phyloP scores from a whole-genome alignment of 2,113 vertebrate genomes.

The Paraplagusia blochii region DNA sequence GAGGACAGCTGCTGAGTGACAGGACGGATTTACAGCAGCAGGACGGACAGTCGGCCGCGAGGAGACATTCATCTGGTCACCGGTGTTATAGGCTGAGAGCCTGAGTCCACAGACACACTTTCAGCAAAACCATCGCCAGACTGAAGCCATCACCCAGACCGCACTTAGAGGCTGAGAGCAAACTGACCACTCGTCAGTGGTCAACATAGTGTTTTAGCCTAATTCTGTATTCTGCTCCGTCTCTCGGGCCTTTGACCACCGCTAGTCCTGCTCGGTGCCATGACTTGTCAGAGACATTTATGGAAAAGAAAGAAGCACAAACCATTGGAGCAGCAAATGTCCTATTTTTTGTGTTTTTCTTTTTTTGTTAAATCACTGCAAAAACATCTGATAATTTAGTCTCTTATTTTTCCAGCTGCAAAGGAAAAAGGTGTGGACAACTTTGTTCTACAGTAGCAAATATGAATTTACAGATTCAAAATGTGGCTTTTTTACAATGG shows the following conservation, averaged over 20 bases:
- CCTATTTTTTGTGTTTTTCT: too few relatives aligned
- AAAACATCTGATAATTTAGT: too few relatives aligned
- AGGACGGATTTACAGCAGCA: constrained; percentile 55
- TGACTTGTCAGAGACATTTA: too few relatives aligned
- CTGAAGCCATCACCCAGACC: constrained; percentile 5
- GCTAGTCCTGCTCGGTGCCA: too few relatives aligned
- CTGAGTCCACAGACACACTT: not conserved
- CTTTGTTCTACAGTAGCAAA: too few relatives aligned
- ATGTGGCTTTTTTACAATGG: too few relatives aligned
- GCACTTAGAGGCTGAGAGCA: constrained; percentile 23
- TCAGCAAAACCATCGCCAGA: not conserved
- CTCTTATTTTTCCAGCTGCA: too few relatives aligned
- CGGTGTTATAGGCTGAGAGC: constrained; percentile 26
- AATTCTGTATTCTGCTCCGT: constrained; percentile 24
- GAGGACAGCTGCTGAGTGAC: constrained; percentile 51
- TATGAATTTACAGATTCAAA: too few relatives aligned
- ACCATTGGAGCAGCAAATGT: too few relatives aligned
- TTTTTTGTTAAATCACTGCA: too few relatives aligned
- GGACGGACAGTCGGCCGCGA: constrained; percentile 47
- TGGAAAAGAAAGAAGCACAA: too few relatives aligned
- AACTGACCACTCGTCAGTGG: constrained; percentile 15
- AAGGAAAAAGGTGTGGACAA: too few relatives aligned
- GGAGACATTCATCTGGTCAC: constrained; percentile 38
- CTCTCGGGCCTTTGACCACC: not conserved
- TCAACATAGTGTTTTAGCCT: constrained; percentile 29